These are phyloP conservation scores for Erythrocebus patas DNA, from an alignment of 2,113 vertebrate species.

Conservation along the genomic window DNA sequence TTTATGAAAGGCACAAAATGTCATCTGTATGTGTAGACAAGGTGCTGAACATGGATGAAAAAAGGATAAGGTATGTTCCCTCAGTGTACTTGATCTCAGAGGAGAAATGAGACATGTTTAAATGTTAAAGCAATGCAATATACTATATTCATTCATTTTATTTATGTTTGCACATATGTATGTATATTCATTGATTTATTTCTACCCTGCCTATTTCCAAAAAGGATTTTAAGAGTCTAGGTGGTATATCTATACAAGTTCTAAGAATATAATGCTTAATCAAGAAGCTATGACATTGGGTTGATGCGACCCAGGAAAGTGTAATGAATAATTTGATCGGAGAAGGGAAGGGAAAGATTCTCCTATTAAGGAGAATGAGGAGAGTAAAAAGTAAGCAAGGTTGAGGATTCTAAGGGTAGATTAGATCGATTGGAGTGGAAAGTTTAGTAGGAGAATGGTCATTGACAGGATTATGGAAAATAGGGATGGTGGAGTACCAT, in stretches of 20 bases:
- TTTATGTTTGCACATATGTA: background rate
- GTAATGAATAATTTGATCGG: background rate
- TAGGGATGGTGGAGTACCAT: background rate
- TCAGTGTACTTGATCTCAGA: background rate
- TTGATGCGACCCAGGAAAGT: background rate
- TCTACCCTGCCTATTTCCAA: background rate
- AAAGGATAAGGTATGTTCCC: background rate
- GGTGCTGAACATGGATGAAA: background rate
- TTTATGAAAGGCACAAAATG: slow-evolving; percentile 16
- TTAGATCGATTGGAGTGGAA: background rate
- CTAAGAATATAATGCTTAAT: background rate
- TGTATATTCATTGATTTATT: background rate
- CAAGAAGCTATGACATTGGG: background rate
- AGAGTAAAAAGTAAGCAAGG: background rate
- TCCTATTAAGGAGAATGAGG: background rate
- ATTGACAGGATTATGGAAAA: background rate
- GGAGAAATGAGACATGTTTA: background rate
- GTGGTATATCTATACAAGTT: background rate
- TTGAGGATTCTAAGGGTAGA: background rate
- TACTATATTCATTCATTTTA: background rate
- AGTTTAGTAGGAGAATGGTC: background rate
- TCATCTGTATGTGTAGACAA: background rate
- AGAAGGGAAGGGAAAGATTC: background rate
- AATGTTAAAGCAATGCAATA: background rate
- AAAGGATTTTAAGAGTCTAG: slow-evolving; percentile 1